Base-by-base conservation (phyloP, 2,113 vertebrate species). In the Baryphthengus martii region DNA sequence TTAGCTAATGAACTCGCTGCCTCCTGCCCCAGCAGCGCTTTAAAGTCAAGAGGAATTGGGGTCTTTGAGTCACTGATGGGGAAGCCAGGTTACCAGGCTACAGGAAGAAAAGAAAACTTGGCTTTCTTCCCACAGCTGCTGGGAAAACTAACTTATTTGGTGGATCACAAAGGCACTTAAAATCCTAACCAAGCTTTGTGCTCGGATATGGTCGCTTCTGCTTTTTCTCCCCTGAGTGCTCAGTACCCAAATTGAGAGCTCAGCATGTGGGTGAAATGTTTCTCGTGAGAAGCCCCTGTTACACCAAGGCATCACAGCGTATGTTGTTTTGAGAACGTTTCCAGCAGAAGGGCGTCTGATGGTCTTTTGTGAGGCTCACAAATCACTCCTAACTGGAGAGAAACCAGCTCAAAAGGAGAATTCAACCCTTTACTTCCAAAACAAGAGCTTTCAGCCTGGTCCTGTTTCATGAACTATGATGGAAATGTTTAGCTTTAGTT, bases 401-500 rank as follows among this genome's bases (percentile, higher is more conserved):
- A 49, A 90, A 80, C 2, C 8, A 66, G 25, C 44, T 71, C 13
- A 9, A 3, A 91, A 40, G 53, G 16, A 17, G 47, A 81, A 45
- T 63, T n/a, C 45, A 49, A 18, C 20, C 9, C 31, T 65, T 68
- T 95, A 37, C 18, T 80, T 78, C 44, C 44, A 25, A 59, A 75
- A 71, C 42, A 88, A 61, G 79, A 84, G 26, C 2, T 7, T 75
- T 84, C 85, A 81, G 44, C 47, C 68, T 47, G 23, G 44, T 87
- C 56, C 35, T 29, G 4, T 84, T 81, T 85, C 2, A 4, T 0
- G 11, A 74, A 90, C 90, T 56, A 33, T 3, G 47, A 83, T 70
- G 68, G 72, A 77, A 92, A 81, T 63, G 73, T 93, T 93, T 56
- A 84, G 76, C 85, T 86, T 89, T 97, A 65, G 85, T 96, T 96